Conservation (phyloP, 1,140 invertebrate genomes). For the Rhagoletis pomonella region DNA sequence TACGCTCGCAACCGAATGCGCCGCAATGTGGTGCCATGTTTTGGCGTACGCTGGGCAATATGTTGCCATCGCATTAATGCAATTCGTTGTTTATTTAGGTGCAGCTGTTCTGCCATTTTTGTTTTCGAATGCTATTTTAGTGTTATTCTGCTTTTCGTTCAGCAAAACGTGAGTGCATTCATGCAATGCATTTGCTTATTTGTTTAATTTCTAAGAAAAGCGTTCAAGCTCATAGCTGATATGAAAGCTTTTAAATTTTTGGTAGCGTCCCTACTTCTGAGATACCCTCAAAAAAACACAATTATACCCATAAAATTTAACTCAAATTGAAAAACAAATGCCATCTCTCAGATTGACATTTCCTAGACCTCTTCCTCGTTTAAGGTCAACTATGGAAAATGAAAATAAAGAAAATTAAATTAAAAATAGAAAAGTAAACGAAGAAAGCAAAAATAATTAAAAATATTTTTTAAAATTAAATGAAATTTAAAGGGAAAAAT, state of each 20-base stretch:
- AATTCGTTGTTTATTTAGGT: slow-evolving; percentile 31
- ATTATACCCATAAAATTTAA: too few relatives aligned
- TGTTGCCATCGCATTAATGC: slow-evolving; percentile 35
- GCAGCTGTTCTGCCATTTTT: slow-evolving; percentile 38
- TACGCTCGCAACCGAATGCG: background rate
- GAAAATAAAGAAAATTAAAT: too few relatives aligned
- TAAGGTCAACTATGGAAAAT: too few relatives aligned
- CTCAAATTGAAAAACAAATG: too few relatives aligned
- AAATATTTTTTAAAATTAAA: too few relatives aligned
- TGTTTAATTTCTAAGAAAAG: slow-evolving; percentile 28
- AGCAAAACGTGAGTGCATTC: slow-evolving; percentile 40
- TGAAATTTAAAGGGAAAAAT: too few relatives aligned
- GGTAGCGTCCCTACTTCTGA: too few relatives aligned
- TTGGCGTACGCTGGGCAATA: slow-evolving; percentile 44
- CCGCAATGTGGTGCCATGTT: slow-evolving; percentile 31
- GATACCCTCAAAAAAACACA: too few relatives aligned
- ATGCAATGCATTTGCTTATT: slow-evolving; percentile 17
- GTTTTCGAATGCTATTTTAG: background rate
- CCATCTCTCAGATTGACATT: too few relatives aligned
- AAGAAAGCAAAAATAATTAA: too few relatives aligned
- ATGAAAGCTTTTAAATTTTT: background rate
- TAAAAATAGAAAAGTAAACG: too few relatives aligned
- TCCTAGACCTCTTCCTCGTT: too few relatives aligned
- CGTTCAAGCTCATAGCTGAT: background rate
- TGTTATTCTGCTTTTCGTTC: background rate